Conservation (phyloP, 2,888 invertebrate genomes). For the Agonopterix heracliana region DNA sequence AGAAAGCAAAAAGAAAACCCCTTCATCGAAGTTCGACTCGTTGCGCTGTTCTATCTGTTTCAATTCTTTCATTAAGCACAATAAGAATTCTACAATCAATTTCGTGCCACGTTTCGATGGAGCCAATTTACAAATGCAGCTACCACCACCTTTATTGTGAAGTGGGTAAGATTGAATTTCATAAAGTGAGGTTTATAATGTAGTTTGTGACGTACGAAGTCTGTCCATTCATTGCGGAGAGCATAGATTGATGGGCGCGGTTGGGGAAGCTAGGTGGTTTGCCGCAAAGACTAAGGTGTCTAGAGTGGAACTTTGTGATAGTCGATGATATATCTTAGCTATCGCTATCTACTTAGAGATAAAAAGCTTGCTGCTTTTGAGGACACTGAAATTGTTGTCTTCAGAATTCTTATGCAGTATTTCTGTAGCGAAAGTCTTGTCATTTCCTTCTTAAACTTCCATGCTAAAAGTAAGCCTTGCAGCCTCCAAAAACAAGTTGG, state of each 20-base stretch:
- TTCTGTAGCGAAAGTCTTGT: no score
- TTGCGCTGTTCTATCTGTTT: conserved; percentile 51
- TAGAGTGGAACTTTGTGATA: conserved; percentile 15
- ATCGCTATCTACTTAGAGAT: no score
- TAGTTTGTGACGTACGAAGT: conserved; percentile 38
- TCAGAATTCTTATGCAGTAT: no score
- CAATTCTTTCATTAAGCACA: conserved; percentile 71
- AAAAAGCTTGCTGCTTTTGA: no score
- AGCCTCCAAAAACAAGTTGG: no score
- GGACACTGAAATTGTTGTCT: no score
- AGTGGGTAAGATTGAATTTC: conserved; percentile 24
- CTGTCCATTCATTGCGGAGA: conserved; percentile 69
- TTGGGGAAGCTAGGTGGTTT: conserved; percentile 55
- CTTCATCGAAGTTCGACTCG: conserved; percentile 17
- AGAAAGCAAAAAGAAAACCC: conserved; percentile 9
- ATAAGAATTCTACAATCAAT: conserved; percentile 70
- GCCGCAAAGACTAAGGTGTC: conserved; percentile 39
- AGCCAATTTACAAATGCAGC: conserved; percentile 23
- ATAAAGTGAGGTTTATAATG: conserved; percentile 12
- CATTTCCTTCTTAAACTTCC: no score
- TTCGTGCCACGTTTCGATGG: conserved; percentile 48
- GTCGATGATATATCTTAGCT: no score
- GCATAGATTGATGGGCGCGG: conserved; percentile 70
- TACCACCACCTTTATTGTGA: conserved; percentile 18
- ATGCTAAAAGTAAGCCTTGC: no score